A percentile compares a stretch with the other conserved stretches of the same genome.
Evolutionary conservation across 2,797 vertebrate species (phyloP).

Genomic region (Sebastes minor): DNA sequence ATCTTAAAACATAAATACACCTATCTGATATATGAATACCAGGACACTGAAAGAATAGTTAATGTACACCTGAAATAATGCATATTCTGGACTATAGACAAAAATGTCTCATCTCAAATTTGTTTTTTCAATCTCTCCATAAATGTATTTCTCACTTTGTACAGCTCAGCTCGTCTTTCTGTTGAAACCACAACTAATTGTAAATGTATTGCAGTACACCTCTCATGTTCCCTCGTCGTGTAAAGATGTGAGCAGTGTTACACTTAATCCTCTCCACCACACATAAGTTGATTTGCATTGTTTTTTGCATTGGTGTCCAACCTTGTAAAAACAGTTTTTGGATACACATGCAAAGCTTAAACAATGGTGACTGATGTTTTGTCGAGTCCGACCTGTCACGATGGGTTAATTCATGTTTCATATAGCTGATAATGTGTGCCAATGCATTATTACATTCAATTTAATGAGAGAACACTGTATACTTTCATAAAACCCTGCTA

Average conservation of each 20-base stretch:
- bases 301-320: constrained; percentile 56
- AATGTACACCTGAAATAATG: background rate
- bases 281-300: constrained; percentile 52
- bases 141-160: background rate
- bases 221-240: background rate
- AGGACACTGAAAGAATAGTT: background rate
- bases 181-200: background rate
- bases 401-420: constrained; percentile 44
- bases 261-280: constrained; percentile 1
- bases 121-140: background rate
- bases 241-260: background rate
- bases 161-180: background rate
- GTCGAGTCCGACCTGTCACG: background rate
- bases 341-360: constrained; percentile 8
- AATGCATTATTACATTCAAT: background rate
- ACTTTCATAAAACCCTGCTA: background rate
- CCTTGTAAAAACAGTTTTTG: constrained; percentile 52
- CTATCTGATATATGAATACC: background rate
- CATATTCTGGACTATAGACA: background rate
- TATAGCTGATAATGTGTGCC: background rate
- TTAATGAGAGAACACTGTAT: background rate
- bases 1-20: background rate
- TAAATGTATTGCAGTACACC: background rate
- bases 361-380: background rate
- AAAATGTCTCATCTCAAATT: background rate